phyloP scores from a whole-genome alignment of 2,113 vertebrate genomes.

The Strix aluco region DNA sequence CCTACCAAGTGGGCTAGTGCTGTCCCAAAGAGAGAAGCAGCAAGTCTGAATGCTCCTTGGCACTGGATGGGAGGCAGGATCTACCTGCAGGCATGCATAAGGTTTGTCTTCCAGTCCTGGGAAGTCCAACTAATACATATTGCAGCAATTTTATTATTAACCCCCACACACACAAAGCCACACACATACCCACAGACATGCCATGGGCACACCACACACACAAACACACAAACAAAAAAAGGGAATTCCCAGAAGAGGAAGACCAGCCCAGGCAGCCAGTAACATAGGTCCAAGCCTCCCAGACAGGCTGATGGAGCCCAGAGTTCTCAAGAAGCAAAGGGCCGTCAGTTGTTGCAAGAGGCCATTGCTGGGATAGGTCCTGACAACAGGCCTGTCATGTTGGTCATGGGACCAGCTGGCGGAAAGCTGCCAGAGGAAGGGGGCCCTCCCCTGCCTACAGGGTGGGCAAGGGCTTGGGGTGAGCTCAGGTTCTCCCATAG shows the following conservation, averaged over 20 bases:
- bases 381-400: not conserved
- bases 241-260: not conserved
- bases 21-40: not conserved
- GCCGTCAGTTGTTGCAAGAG: not conserved
- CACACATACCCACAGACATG: too few relatives aligned
- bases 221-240: not conserved
- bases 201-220: not conserved
- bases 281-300: not conserved
- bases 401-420: not conserved
- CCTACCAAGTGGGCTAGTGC: not conserved
- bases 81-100: not conserved
- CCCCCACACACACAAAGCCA: too few relatives aligned
- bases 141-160: not conserved
- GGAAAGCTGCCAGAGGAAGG: not conserved
- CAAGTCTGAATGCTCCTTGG: not conserved
- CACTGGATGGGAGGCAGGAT: fast-evolving
- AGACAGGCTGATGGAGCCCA: not conserved
- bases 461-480: not conserved
- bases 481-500: not conserved
- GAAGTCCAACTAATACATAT: not conserved
- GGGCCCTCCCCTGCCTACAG: not conserved
- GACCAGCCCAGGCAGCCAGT: not conserved
- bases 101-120: not conserved
- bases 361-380: not conserved
- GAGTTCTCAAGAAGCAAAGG: not conserved